Evolutionary conservation across 64 coral and sea anemone species (phyloP).

Genomic region (Platygyra sinensis): DNA sequence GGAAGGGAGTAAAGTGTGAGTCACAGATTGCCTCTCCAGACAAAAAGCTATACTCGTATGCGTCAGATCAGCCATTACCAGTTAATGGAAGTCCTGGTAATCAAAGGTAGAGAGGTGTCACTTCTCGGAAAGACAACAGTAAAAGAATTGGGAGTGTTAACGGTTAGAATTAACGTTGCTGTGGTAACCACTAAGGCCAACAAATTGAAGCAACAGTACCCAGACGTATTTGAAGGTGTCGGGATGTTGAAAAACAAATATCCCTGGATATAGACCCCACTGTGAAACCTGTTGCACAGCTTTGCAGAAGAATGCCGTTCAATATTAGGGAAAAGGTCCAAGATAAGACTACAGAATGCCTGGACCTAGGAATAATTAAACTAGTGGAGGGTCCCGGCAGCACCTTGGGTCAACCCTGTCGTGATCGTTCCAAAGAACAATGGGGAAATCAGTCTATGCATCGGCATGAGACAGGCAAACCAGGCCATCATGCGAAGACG

Average conservation of each 20-base stretch:
- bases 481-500: too few species aligned
- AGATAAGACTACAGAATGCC: constrained; percentile 20
- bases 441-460: too few species aligned
- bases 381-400: neutral
- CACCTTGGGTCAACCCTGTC: constrained; percentile 36
- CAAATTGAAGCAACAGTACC: neutral
- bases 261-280: neutral
- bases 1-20: neutral
- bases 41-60: constrained; percentile 29
- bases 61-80: constrained; percentile 5
- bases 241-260: too few species aligned
- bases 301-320: neutral
- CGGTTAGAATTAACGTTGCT: too few species aligned
- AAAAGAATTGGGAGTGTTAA: too few species aligned
- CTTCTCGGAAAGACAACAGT: too few species aligned
- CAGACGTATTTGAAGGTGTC: constrained; percentile 19
- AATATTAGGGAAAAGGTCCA: neutral
- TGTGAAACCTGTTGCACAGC: constrained; percentile 21
- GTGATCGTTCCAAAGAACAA: constrained; percentile 12
- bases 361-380: constrained; percentile 26
- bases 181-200: too few species aligned
- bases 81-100: constrained; percentile 34
- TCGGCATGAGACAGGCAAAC: too few species aligned
- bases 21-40: too few species aligned
- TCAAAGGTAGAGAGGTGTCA: too few species aligned